Percentiles rank a stretch among this genome's conserved stretches.
Conservation (phyloP, 2,113 vertebrate genomes). For the Salvelinus sp. region DNA sequence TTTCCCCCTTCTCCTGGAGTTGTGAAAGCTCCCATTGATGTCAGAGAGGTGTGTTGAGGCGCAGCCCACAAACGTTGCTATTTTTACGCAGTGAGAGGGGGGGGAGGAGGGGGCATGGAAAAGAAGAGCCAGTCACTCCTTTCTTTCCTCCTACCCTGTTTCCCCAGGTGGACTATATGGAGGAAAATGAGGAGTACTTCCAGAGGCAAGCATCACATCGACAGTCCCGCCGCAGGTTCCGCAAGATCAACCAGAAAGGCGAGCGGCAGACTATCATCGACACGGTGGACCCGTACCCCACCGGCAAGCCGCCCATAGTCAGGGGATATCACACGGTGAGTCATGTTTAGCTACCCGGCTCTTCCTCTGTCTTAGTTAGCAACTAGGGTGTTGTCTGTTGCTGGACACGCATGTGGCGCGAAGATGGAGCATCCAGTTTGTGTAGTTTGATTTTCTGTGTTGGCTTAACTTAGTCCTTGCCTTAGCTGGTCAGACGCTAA, state of each 20-base stretch:
- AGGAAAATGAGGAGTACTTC: conserved; percentile 99
- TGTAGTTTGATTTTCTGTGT: too few relatives aligned
- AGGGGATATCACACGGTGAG: conserved; percentile 97
- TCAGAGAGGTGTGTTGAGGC: conserved; percentile 43
- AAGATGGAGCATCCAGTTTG: too few relatives aligned
- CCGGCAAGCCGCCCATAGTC: conserved; percentile 90
- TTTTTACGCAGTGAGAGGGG: conserved; percentile 64
- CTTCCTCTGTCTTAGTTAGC: too few relatives aligned
- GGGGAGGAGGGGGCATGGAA: conserved; percentile 27
- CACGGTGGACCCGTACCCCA: conserved; percentile 92
- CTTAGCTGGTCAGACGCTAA: too few relatives aligned
- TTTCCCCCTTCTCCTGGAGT: conserved; percentile 26
- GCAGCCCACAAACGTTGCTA: conserved; percentile 64
- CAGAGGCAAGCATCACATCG: conserved; percentile 96
- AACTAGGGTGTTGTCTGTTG: too few relatives aligned
- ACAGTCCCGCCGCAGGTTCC: conserved; percentile 94
- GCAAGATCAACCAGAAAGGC: conserved; percentile 99
- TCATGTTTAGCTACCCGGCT: conserved; percentile 4
- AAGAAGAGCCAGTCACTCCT: conserved; percentile 49
- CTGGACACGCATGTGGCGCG: too few relatives aligned
- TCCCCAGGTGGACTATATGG: conserved; percentile 96
- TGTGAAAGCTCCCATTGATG: conserved; percentile 58
- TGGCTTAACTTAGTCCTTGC: too few relatives aligned
- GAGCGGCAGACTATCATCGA: conserved; percentile 98
- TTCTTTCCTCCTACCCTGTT: conserved; percentile 39